Conservation (phyloP, 2,888 invertebrate species). For the Smittia aterrima region DNA sequence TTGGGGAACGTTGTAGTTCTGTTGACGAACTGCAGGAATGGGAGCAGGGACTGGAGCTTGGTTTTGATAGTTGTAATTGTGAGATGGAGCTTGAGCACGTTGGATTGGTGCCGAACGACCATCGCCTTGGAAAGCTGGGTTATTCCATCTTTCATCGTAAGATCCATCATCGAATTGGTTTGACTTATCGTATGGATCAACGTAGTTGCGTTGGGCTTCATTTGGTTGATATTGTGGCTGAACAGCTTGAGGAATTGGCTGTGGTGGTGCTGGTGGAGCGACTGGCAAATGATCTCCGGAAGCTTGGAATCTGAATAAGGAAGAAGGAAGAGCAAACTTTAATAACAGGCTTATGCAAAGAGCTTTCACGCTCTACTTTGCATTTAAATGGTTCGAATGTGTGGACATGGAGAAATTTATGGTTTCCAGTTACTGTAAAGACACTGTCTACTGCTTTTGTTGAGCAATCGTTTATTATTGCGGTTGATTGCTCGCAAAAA, state of each 20-base stretch:
- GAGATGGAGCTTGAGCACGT: constrained; percentile 52
- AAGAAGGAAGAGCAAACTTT: constrained; percentile 28
- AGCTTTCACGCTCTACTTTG: constrained; percentile 5
- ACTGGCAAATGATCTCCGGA: constrained; percentile 77
- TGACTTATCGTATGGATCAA: constrained; percentile 46
- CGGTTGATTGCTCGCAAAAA: background rate
- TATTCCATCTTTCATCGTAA: constrained; percentile 54
- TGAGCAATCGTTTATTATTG: constrained; percentile 13
- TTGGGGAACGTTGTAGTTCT: constrained; percentile 44
- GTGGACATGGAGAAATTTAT: constrained; percentile 9
- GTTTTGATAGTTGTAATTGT: constrained; percentile 54
- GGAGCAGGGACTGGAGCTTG: constrained; percentile 42
- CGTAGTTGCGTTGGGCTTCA: constrained; percentile 46
- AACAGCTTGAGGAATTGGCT: constrained; percentile 58
- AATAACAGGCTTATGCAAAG: background rate
- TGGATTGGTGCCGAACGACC: constrained; percentile 42
- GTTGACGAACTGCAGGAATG: constrained; percentile 49
- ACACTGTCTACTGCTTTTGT: background rate
- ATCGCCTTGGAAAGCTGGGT: constrained; percentile 46
- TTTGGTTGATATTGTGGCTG: constrained; percentile 54
- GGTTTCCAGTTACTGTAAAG: background rate
- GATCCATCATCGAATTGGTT: constrained; percentile 51
- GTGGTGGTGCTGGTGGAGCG: constrained; percentile 59
- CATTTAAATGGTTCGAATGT: background rate
- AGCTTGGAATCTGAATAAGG: constrained; percentile 65